Conservation (phyloP, 2,113 vertebrate species). For the Cebidichthys violaceus region DNA sequence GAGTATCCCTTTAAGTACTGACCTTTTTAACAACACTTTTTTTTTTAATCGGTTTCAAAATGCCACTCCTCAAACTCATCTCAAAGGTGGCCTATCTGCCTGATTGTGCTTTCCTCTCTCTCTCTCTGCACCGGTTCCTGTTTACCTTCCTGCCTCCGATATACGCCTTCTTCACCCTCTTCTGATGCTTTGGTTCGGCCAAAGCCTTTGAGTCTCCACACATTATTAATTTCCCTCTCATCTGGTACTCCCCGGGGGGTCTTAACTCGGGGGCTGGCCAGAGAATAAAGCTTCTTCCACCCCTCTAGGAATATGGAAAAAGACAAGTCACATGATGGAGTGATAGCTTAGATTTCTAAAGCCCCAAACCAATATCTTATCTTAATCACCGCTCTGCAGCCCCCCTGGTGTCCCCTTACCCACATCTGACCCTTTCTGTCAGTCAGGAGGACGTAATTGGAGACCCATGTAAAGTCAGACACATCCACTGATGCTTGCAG, state of each 20-base stretch:
- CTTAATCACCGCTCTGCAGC: conserved; percentile 29
- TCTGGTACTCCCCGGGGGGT: conserved; percentile 66
- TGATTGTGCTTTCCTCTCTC: conserved; percentile 30
- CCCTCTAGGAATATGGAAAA: conserved; percentile 57
- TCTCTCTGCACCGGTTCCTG: conserved; percentile 27
- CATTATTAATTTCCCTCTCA: conserved; percentile 78
- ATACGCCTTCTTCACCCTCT: conserved; percentile 23
- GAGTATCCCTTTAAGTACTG: neutral
- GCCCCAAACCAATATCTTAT: conserved; percentile 40
- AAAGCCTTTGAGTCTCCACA: conserved; percentile 70
- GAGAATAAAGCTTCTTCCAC: conserved; percentile 63
- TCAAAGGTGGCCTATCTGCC: conserved; percentile 35
- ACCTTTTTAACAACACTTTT: neutral
- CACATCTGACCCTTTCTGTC: conserved; percentile 42
- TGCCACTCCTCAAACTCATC: neutral
- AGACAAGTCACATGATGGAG: conserved; percentile 40
- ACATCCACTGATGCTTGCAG: neutral
- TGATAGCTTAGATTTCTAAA: conserved; percentile 43
- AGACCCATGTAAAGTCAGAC: conserved; percentile 28
- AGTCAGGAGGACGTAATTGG: conserved; percentile 19
- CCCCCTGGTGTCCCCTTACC: conserved; percentile 25
- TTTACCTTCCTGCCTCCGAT: conserved; percentile 43
- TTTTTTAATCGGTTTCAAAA: conserved; percentile 15
- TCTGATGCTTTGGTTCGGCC: conserved; percentile 63
- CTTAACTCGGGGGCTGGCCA: conserved; percentile 50